phyloP scores from a whole-genome alignment of 2,888 invertebrate species.

The Melanchra persicariae region DNA sequence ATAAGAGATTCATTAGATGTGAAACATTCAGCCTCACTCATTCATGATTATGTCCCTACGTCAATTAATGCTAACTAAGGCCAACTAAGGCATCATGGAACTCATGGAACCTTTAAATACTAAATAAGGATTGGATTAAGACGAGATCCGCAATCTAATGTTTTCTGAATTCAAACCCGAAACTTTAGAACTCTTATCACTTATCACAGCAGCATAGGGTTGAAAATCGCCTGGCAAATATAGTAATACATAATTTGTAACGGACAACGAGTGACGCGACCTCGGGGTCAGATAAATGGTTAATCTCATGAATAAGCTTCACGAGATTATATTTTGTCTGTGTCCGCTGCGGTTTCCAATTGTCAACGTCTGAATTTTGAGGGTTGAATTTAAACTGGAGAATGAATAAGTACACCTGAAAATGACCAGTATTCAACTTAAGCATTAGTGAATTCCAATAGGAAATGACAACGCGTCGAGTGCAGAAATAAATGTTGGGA shows the following conservation, averaged over 20 bases:
- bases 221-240: conserved; percentile 27
- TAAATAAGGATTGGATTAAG: conserved; percentile 64
- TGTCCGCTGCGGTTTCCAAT: conserved; percentile 56
- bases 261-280: conserved; percentile 58
- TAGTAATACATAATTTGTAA: conserved; percentile 67
- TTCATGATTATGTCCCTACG: conserved; percentile 38
- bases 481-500: neutral
- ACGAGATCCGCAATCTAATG: conserved; percentile 41
- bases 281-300: conserved; percentile 68
- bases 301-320: conserved; percentile 70
- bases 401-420: neutral
- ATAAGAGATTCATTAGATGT: conserved; percentile 51
- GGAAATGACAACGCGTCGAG: neutral
- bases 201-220: conserved; percentile 13
- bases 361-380: conserved; percentile 33
- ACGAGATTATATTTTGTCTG: conserved; percentile 61
- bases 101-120: conserved; percentile 62
- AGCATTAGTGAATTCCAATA: neutral
- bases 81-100: conserved; percentile 58
- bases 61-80: conserved; percentile 61
- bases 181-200: conserved; percentile 16
- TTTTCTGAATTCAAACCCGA: conserved; percentile 34
- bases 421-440: neutral
- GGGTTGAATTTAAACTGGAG: neutral
- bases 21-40: conserved; percentile 7